A percentile compares a stretch with the other conserved stretches of the same genome.
Evolutionary conservation across 2,113 vertebrate species (phyloP).

Genomic region (Camelus bactrianus): DNA sequence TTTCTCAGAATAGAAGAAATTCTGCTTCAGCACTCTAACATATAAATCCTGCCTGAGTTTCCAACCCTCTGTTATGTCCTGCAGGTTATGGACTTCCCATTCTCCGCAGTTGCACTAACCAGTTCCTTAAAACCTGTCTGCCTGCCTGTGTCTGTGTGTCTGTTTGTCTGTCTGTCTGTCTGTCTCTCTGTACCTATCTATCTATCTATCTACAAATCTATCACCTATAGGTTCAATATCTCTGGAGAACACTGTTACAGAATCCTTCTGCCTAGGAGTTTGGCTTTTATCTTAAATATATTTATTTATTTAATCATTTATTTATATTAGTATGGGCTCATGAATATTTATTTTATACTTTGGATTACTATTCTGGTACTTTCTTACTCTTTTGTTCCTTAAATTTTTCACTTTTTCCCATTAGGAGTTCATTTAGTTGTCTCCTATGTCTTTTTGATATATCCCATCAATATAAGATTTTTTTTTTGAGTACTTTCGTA

Average conservation of each 20-base stretch:
- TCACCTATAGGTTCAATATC: not conserved
- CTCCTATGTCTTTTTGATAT: not conserved
- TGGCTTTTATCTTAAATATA: not conserved
- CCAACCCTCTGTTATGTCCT: not conserved
- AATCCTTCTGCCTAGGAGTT: not conserved
- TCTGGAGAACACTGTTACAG: not conserved
- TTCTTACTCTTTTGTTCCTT: not conserved
- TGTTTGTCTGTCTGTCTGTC: no score
- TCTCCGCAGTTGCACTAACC: not conserved
- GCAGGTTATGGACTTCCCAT: not conserved
- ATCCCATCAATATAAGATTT: not conserved
- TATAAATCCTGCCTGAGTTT: not conserved
- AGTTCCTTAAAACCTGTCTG: not conserved
- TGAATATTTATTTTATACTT: not conserved
- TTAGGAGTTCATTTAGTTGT: not conserved
- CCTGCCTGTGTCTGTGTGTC: no score
- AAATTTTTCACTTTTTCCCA: not conserved
- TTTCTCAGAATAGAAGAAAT: not conserved
- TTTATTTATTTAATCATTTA: not conserved
- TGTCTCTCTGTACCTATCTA: not conserved
- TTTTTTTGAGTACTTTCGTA: not conserved
- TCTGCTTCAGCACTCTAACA: not conserved
- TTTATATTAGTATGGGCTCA: not conserved
- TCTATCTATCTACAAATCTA: not conserved
- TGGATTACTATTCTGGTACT: not conserved